Evolutionary conservation across 1,140 invertebrate species (phyloP), one percentile per base, ranked within the genome.

Genomic region (Papilio aristodemus): DNA sequence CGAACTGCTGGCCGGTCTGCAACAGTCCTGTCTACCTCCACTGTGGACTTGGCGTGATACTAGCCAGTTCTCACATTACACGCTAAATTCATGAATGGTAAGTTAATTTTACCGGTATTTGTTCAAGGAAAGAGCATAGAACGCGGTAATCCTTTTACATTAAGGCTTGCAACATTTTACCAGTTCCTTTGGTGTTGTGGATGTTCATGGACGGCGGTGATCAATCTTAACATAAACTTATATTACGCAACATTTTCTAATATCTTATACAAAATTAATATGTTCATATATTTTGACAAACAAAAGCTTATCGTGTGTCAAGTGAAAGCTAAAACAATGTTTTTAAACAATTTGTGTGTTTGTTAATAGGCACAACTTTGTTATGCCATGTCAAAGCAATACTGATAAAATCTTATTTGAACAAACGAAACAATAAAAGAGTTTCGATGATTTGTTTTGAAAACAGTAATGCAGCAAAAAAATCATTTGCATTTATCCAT

Each of bases 31-130:
- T 64, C 62, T 91, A 46, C 89, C 89, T 22, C 89, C 89, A 1
- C 74, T 91, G 7, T 91, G 89, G 87, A 91, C 89, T 27, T 91
- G 89, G 89, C 80, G 89, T 63, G 87, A 91, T 68, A 85, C 83
- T 63, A 89, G 83, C 72, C 89, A 91, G 76, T 90, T 91, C 68
- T 87, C 87, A 84, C 89, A 91, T 79, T 91, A 91, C 75, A 91
- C 89, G 72, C 85, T 91, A 77, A 91, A 91, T 83, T 91, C 89
- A 83, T 91, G 89, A 91, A 87, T 87, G 85, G 89, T 91, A 75
- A 88, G 87, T 82, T 25, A 13, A 0, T 62, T 4, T 11, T 14
- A 59, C 60, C n/a, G n/a, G 38, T 39, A 22, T 68, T 2, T 54
- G 8, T 14, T 46, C 3, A 4, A 25, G 4, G 22, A 22, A 22